phyloP scores from a whole-genome alignment of 2,113 vertebrate species.

The Reinhardtius hippoglossoides region DNA sequence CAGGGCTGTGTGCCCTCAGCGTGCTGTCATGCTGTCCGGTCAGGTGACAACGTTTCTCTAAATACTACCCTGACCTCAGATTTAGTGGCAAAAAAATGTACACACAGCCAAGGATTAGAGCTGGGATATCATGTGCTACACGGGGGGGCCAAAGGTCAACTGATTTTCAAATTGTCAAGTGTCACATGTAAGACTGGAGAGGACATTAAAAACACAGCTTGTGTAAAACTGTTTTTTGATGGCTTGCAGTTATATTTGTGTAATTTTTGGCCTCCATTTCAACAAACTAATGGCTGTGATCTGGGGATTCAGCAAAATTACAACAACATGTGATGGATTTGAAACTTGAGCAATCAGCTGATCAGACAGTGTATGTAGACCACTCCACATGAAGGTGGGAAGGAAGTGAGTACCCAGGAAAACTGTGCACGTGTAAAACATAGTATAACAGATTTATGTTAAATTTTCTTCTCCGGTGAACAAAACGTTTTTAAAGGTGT shows the following conservation, averaged over 20 bases:
- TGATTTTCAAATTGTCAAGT: neutral
- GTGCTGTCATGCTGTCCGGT: constrained; percentile 18
- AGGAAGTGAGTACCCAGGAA: too few species aligned
- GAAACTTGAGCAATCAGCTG: too few species aligned
- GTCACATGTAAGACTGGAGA: neutral
- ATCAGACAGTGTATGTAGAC: too few species aligned
- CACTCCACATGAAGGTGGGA: too few species aligned
- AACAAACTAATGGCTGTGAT: too few species aligned
- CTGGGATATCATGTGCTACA: neutral
- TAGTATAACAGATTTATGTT: too few species aligned
- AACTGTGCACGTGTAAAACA: too few species aligned
- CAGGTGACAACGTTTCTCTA: constrained; percentile 30
- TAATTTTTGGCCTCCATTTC: neutral
- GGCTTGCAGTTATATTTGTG: neutral
- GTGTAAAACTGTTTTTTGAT: too few species aligned
- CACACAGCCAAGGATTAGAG: neutral
- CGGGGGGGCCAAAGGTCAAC: constrained; percentile 34
- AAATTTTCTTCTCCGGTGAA: too few species aligned
- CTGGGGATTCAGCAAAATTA: too few species aligned
- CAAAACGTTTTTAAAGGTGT: too few species aligned
- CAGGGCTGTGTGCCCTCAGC: neutral
- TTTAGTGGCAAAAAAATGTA: neutral
- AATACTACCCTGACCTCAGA: constrained; percentile 19
- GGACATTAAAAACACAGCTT: neutral
- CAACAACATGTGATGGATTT: too few species aligned